Conservation (phyloP, 2,797 vertebrate species). For the Syngnathus rostellatus region DNA sequence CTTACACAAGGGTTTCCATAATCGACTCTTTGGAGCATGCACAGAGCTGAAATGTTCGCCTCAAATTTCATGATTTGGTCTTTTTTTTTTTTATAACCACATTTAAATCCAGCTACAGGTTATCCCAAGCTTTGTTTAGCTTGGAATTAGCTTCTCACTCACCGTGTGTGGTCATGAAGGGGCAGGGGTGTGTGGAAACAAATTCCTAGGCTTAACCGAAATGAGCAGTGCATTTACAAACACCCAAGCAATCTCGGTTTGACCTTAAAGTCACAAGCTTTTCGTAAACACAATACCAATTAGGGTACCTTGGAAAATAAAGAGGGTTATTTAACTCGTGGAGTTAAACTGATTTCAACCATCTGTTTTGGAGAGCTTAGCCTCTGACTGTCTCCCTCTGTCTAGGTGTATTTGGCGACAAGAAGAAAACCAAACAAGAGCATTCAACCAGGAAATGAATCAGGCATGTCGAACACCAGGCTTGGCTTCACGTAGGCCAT, state of each 20-base stretch:
- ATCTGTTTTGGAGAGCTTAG: slow-evolving; percentile 69
- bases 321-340: slow-evolving; percentile 58
- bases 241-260: slow-evolving; percentile 36
- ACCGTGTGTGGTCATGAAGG: slow-evolving; percentile 53
- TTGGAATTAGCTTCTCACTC: background rate
- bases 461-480: slow-evolving; percentile 27
- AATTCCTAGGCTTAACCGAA: slow-evolving; percentile 48
- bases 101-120: slow-evolving; percentile 35
- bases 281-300: slow-evolving; percentile 53
- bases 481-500: slow-evolving; percentile 45
- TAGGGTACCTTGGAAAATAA: slow-evolving; percentile 64
- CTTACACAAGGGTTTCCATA: slow-evolving; percentile 33
- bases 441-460: slow-evolving; percentile 35
- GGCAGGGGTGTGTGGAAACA: slow-evolving; percentile 29
- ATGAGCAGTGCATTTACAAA: slow-evolving; percentile 48
- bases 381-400: slow-evolving; percentile 38
- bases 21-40: slow-evolving; percentile 39
- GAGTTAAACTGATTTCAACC: slow-evolving; percentile 62
- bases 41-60: slow-evolving; percentile 35
- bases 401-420: slow-evolving; percentile 41
- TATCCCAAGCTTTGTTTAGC: slow-evolving; percentile 12
- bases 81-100: slow-evolving; percentile 26
- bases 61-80: slow-evolving; percentile 34
- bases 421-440: slow-evolving; percentile 48
- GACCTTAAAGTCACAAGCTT: slow-evolving; percentile 40